Percentiles rank a stretch among this genome's conserved stretches.
Conservation (phyloP, 2,888 invertebrate species). For the Cacoxenus indagator region DNA sequence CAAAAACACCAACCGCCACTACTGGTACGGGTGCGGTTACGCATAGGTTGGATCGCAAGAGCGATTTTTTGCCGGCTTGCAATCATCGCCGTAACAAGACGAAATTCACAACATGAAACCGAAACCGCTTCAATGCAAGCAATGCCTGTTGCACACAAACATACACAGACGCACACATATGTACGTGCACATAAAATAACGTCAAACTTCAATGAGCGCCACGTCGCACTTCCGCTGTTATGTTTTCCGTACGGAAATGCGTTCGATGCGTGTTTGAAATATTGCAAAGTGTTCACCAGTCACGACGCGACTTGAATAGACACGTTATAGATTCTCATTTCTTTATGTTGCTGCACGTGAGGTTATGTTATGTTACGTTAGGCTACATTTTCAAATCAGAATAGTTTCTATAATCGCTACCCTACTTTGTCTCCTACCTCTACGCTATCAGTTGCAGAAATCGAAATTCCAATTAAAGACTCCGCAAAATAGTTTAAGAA, state of each 20-base stretch:
- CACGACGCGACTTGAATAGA: background rate
- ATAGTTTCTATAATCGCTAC: background rate
- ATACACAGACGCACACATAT: background rate
- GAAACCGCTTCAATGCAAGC: no score
- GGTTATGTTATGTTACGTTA: background rate
- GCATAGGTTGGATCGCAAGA: no score
- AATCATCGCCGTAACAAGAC: no score
- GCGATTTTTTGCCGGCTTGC: no score
- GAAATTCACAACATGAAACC: no score
- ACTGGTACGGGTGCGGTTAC: no score
- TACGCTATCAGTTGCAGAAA: no score
- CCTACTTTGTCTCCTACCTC: background rate
- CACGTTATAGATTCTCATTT: background rate
- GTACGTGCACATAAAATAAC: background rate
- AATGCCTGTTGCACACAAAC: no score
- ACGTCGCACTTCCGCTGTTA: slow-evolving; percentile 61
- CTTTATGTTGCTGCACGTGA: no score
- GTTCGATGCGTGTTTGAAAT: slow-evolving; percentile 64
- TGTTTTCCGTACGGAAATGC: slow-evolving; percentile 60
- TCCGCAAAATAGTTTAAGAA: no score
- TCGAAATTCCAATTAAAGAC: no score
- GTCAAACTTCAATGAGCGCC: slow-evolving; percentile 42
- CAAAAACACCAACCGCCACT: no score
- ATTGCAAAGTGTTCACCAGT: slow-evolving; percentile 48
- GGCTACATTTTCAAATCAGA: background rate